Evolutionary conservation across 2,888 invertebrate genomes (phyloP).

Genomic region (Dinocampus coccinellae): DNA sequence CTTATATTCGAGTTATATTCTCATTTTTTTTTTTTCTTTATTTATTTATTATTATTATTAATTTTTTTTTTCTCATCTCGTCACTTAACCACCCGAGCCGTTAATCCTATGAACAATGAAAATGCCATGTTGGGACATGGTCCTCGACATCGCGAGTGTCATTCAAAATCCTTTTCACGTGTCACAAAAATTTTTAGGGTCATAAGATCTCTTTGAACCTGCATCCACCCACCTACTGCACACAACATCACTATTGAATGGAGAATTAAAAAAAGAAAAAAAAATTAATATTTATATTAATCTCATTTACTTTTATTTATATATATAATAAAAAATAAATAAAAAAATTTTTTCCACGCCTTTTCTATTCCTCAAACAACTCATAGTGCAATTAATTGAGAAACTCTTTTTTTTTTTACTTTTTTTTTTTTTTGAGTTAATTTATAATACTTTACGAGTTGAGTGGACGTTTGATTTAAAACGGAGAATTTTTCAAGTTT

Average conservation of each 20-base stretch:
- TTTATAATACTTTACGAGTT: background rate
- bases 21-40: slow-evolving; percentile 41
- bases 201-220: slow-evolving; percentile 32
- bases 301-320: too few relatives aligned
- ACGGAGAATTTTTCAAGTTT: background rate
- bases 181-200: slow-evolving; percentile 37
- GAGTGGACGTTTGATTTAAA: background rate
- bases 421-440: background rate
- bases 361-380: too few relatives aligned
- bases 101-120: slow-evolving; percentile 61
- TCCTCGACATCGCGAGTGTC: slow-evolving; percentile 45
- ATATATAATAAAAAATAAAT: background rate
- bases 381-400: background rate
- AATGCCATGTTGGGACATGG: slow-evolving; percentile 48
- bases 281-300: background rate
- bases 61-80: background rate
- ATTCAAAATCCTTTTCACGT: slow-evolving; percentile 47
- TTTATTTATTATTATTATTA: slow-evolving; percentile 10
- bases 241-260: slow-evolving; percentile 32
- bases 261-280: background rate
- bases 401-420: background rate
- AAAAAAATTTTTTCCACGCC: background rate
- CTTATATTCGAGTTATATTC: too few relatives aligned
- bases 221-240: slow-evolving; percentile 25
- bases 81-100: slow-evolving; percentile 46